These are phyloP conservation scores for Spodoptera littoralis DNA, from an alignment of 2,888 invertebrate genomes.

Conservation along the genomic window DNA sequence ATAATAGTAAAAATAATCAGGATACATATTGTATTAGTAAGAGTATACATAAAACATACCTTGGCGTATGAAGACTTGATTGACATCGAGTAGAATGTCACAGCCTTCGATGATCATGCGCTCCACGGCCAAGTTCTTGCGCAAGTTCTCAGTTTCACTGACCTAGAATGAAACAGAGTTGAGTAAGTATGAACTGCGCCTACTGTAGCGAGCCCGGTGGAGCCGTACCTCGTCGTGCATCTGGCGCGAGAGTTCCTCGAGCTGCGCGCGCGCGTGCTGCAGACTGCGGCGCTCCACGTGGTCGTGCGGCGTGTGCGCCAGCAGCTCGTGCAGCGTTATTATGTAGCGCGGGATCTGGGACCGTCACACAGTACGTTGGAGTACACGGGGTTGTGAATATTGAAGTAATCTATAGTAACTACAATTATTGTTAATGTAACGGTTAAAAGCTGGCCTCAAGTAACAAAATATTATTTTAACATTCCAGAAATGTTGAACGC, in stretches of 20 bases:
- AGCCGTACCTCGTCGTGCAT: constrained; percentile 94
- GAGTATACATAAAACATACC: constrained; percentile 80
- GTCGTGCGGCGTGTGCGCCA: constrained; percentile 97
- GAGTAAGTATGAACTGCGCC: too few species aligned
- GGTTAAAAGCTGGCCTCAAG: too few species aligned
- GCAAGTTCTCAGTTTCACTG: constrained; percentile 96
- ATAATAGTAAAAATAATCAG: too few species aligned
- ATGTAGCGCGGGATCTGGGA: constrained; percentile 96
- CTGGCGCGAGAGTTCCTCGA: constrained; percentile 95
- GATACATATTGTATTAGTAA: too few species aligned
- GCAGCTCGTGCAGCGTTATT: constrained; percentile 95
- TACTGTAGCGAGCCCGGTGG: too few species aligned
- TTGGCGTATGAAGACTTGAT: constrained; percentile 97
- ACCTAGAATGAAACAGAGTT: constrained; percentile 84
- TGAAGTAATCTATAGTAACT: too few species aligned
- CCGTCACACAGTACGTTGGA: neutral
- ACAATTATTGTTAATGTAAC: too few species aligned
- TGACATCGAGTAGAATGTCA: constrained; percentile 96
- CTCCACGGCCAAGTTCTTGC: constrained; percentile 97
- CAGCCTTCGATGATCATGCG: constrained; percentile 98
- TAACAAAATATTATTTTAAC: too few species aligned
- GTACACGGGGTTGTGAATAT: too few species aligned
- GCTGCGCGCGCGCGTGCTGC: constrained; percentile 95
- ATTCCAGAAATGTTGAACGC: too few species aligned
- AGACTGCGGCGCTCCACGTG: constrained; percentile 97